Evolutionary conservation across 2,888 invertebrate species (phyloP), one percentile per base, ranked within the genome.

Genomic region (Troilus luridus): DNA sequence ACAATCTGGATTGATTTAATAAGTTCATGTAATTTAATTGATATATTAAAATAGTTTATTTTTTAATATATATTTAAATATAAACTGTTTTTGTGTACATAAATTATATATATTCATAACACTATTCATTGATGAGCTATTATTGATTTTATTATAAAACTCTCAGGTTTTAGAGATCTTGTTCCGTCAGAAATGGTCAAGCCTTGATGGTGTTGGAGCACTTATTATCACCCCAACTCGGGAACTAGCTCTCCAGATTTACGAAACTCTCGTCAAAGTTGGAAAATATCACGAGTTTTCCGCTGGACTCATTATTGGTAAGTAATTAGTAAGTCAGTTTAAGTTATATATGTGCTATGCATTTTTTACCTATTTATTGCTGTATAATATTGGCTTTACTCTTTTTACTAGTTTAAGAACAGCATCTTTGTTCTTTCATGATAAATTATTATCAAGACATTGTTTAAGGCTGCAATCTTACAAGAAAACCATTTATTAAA

Each of bases 211-310:
- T 3, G 94, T 99, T 0, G 99, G 99, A 0, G 99, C 98, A 11
- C 94, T 99, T 24, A 97, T 99, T 17, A 98, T 99, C 92, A 98
- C 99, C 8, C 99, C 99, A 0, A 99, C 99, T 0, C 95, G 99
- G 93, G 99, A 99, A 94, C 95, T 99, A 62, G 99, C 99, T 0
- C 98, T 98, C 94, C 99, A 99, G 94, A 99, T 98, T 93, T 99
- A 98, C 95, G 98, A 98, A 94, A 97, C 98, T 0, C 94, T 99
- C 56, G 95, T 97, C 92, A 98, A 97, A 94, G 95, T 99, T 90
- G 99, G 99, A 1, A 94, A 95, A 85, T 95, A 97, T 92, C 99
- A 99, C 94, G 98, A 98, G 93, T 98, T 99, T 94, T 99, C 99
- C 0, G 98, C 98, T 91, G 99, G 98, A 5, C 95, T 99, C 54